Percentiles rank a stretch among this genome's conserved stretches.
These are phyloP conservation scores for Gymnosoma rotundatum DNA, from an alignment of 2,888 invertebrate species.

Conservation along the genomic window DNA sequence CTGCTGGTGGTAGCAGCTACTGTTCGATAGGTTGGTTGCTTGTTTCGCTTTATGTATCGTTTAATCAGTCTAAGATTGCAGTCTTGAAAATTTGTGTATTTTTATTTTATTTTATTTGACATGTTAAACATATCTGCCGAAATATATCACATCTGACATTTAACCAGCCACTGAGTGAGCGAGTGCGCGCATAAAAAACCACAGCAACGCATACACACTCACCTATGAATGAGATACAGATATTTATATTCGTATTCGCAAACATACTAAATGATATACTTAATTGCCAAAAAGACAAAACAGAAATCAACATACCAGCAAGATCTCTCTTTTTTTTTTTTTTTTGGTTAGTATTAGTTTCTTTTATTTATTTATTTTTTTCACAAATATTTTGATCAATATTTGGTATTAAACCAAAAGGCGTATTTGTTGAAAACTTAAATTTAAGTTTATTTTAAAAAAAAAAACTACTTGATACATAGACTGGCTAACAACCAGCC, in stretches of 20 bases:
- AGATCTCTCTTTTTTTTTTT: slow-evolving; percentile 54
- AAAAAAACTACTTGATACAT: not conserved
- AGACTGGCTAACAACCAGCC: slow-evolving; percentile 18
- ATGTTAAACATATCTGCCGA: slow-evolving; percentile 70
- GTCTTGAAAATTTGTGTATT: slow-evolving; percentile 51
- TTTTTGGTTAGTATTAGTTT: not conserved
- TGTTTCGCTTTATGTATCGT: not conserved
- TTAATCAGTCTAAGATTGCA: slow-evolving; percentile 29
- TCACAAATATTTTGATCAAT: slow-evolving; percentile 47
- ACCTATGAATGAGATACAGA: not conserved
- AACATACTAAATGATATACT: slow-evolving; percentile 57
- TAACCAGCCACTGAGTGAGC: slow-evolving; percentile 63
- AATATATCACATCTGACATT: slow-evolving; percentile 71
- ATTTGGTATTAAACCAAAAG: slow-evolving; percentile 56
- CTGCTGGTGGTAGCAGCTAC: slow-evolving; percentile 21
- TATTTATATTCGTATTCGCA: slow-evolving; percentile 15
- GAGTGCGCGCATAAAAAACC: slow-evolving; percentile 34
- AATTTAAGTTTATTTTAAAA: slow-evolving; percentile 51
- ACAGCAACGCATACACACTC: not conserved
- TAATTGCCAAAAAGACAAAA: slow-evolving; percentile 58
- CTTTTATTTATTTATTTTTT: not conserved
- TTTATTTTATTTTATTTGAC: slow-evolving; percentile 64
- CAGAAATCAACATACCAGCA: slow-evolving; percentile 35
- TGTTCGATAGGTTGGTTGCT: slow-evolving; percentile 17
- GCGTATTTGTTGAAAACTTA: slow-evolving; percentile 62